Percentiles rank a stretch among this genome's conserved stretches.
Conservation (phyloP, 1,140 invertebrate species). For the Phocides pigmalion region DNA sequence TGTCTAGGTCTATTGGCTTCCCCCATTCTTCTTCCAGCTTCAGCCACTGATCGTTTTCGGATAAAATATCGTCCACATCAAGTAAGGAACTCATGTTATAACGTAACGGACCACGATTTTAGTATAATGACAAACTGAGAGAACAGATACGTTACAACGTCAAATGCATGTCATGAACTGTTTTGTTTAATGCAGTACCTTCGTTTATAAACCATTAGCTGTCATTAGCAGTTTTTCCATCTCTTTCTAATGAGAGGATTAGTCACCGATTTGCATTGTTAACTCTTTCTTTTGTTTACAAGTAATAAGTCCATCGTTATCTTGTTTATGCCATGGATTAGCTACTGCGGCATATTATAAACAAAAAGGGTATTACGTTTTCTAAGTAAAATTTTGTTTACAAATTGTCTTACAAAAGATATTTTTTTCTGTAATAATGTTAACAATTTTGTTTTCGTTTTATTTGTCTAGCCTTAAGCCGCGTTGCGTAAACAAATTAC, state of each 20-base stretch:
- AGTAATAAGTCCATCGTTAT: background rate
- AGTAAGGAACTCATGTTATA: conserved; percentile 53
- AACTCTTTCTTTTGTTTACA: background rate
- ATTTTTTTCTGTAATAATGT: conserved; percentile 14
- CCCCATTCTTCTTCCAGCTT: conserved; percentile 67
- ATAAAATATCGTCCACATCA: conserved; percentile 62
- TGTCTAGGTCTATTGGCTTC: conserved; percentile 65
- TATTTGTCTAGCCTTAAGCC: background rate
- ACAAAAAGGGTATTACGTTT: background rate
- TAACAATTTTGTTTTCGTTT: conserved; percentile 17
- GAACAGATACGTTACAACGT: background rate
- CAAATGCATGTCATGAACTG: conserved; percentile 2
- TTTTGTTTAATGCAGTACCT: background rate
- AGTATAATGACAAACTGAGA: background rate
- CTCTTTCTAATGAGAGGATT: background rate
- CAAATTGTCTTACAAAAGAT: background rate
- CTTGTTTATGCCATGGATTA: background rate
- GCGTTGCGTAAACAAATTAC: background rate
- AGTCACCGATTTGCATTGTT: background rate
- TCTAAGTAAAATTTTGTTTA: background rate
- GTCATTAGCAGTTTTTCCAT: conserved; percentile 3
- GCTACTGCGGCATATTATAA: background rate
- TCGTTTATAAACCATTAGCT: conserved; percentile 13
- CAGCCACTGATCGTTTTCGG: conserved; percentile 65
- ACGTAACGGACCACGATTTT: background rate